Evolutionary conservation across 2,797 vertebrate species (phyloP), one percentile per base, ranked within the genome.

Genomic region (Sardinella longiceps): DNA sequence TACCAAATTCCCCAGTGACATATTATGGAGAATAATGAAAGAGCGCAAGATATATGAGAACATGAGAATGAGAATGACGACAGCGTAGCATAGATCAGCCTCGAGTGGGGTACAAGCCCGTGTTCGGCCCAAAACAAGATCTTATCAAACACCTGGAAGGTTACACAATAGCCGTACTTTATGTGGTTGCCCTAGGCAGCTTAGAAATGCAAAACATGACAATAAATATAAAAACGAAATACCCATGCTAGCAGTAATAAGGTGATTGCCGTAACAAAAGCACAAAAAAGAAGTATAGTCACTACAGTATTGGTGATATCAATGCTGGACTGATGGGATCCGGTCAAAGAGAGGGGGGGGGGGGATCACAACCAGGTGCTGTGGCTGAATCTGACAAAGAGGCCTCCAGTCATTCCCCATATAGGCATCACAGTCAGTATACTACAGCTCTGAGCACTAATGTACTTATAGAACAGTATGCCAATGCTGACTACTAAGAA

Each of bases 91-190:
- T 33, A 33, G 28, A 30, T 30, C 30, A 15, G 28, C 33, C 63
- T 14, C 30, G 10, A 70, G 28, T 70, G 63, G 63, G 30, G 28
- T 70, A 5, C 63, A 53, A 23, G 51, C 14, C 48, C 7, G 48
- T 50, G 48, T 23, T 53, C 51, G 3, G 20, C 51, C 51, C 51
- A 53, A 3, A 18, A 53, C 63, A 10, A 28, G 25, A 33, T 66
- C 63, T 66, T 66, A 66, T 70, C 63, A 30, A 70, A 33, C 63
- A 70, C 63, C 63, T 70, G 63, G 33, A 12, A 70, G 63, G 11
- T 70, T 37, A 30, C 63, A 30, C 12, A 70, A 37, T 14, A 12
- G 5, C 15, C 37, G 63, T 12, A 11, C 28, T 14, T 33, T 30
- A 25, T 18, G 25, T 9, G 9, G 58, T 28, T 63, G n/a, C n/a